phyloP scores from a whole-genome alignment of 2,888 invertebrate species.

The Strigamia maritima region DNA sequence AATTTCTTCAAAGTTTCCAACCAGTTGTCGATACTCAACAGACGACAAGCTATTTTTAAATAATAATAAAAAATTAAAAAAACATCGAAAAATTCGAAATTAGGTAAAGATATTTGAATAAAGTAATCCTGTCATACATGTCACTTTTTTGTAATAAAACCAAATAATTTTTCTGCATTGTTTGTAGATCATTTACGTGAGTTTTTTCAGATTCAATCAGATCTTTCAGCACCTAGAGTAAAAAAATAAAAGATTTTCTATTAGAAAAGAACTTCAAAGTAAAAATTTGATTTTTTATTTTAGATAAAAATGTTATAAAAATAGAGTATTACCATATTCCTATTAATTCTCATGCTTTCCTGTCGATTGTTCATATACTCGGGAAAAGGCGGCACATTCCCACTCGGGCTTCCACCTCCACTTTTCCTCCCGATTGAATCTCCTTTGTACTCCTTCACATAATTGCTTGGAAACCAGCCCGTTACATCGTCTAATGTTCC shows the following conservation, averaged over 20 bases:
- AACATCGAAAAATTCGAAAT: too few relatives aligned
- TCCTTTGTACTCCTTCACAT: slow-evolving; percentile 83
- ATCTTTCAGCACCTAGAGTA: slow-evolving; percentile 79
- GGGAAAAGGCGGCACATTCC: background rate
- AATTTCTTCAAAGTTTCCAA: slow-evolving; percentile 84
- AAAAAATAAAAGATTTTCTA: too few relatives aligned
- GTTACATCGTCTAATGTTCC: slow-evolving; percentile 92
- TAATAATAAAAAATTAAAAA: slow-evolving; percentile 46
- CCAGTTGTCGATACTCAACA: slow-evolving; percentile 81
- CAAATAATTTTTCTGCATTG: slow-evolving; percentile 77
- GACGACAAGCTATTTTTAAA: slow-evolving; percentile 64
- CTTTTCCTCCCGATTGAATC: slow-evolving; percentile 44
- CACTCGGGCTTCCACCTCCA: slow-evolving; percentile 31
- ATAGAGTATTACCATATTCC: slow-evolving; percentile 53
- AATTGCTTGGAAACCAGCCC: slow-evolving; percentile 98
- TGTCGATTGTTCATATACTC: slow-evolving; percentile 45
- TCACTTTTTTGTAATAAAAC: slow-evolving; percentile 80
- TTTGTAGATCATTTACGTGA: slow-evolving; percentile 84
- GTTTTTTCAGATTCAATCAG: slow-evolving; percentile 88
- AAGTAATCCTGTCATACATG: slow-evolving; percentile 68
- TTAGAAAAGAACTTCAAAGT: too few relatives aligned
- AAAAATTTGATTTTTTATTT: too few relatives aligned
- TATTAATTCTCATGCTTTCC: slow-evolving; percentile 51
- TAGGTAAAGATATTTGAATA: too few relatives aligned
- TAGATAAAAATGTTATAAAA: too few relatives aligned